A percentile compares a stretch with the other conserved stretches of the same genome.
phyloP scores from a whole-genome alignment of 2,888 invertebrate genomes.

The Lordiphosa fenestrarum region DNA sequence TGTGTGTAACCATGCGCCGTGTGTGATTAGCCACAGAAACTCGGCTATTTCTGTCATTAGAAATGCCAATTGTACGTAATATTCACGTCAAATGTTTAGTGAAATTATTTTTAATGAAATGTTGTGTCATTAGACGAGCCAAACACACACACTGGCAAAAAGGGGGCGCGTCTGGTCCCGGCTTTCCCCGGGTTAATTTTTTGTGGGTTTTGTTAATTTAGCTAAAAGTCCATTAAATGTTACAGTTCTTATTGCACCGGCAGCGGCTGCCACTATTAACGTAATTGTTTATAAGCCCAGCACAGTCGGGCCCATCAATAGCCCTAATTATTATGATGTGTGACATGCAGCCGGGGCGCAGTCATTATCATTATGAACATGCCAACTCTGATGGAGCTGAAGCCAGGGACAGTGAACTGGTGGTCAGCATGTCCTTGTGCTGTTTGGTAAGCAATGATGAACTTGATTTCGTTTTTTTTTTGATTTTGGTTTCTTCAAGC shows the following conservation, averaged over 20 bases:
- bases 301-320: conserved; percentile 18
- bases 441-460: too few relatives aligned
- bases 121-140: conserved; percentile 65
- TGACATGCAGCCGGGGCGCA: conserved; percentile 42
- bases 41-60: conserved; percentile 40
- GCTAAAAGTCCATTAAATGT: conserved; percentile 71
- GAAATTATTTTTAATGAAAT: conserved; percentile 75
- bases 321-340: conserved; percentile 57
- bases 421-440: too few relatives aligned
- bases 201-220: conserved; percentile 64
- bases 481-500: too few relatives aligned
- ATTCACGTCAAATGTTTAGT: conserved; percentile 66
- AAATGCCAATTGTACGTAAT: conserved; percentile 74
- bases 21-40: conserved; percentile 1
- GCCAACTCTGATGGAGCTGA: background rate
- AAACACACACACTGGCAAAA: conserved; percentile 13
- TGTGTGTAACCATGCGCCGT: conserved; percentile 9
- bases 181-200: conserved; percentile 15
- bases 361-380: conserved; percentile 53
- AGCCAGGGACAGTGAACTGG: too few relatives aligned
- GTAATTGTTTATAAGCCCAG: conserved; percentile 55
- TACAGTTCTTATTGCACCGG: conserved; percentile 51
- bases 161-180: conserved; percentile 38
- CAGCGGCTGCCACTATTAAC: conserved; percentile 44
- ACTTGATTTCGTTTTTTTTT: too few relatives aligned